phyloP scores from a whole-genome alignment of 2,113 vertebrate species.

The Pseudorhombus dupliciocellatus region DNA sequence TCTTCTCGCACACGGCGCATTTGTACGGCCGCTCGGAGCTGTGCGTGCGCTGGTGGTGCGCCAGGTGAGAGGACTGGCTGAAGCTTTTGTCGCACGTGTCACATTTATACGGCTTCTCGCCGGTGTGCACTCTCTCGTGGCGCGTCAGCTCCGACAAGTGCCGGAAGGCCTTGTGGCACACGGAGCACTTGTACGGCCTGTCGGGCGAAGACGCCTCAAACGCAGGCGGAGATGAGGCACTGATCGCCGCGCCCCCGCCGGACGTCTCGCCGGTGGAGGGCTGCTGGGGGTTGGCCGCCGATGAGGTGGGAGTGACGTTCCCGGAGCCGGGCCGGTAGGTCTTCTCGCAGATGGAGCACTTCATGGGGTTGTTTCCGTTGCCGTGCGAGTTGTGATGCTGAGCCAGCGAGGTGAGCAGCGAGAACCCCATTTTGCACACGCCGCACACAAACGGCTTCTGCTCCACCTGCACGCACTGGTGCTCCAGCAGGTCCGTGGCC shows the following conservation, averaged over 20 bases:
- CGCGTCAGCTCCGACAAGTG: slow-evolving; percentile 94
- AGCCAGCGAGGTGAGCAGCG: slow-evolving; percentile 91
- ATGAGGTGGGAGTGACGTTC: slow-evolving; percentile 67
- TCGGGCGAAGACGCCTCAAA: slow-evolving; percentile 79
- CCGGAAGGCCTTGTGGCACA: slow-evolving; percentile 96
- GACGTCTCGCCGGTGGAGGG: slow-evolving; percentile 79
- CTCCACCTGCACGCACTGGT: slow-evolving; percentile 96
- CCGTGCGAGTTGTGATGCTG: slow-evolving; percentile 94
- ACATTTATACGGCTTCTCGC: slow-evolving; percentile 96
- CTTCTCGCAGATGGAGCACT: slow-evolving; percentile 97
- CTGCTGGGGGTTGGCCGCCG: slow-evolving; percentile 80
- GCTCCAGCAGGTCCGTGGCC: slow-evolving; percentile 94
- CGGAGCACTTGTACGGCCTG: slow-evolving; percentile 93
- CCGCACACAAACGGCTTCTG: slow-evolving; percentile 97
- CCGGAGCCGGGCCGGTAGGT: slow-evolving; percentile 88
- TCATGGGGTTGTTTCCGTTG: slow-evolving; percentile 86
- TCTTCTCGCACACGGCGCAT: slow-evolving; percentile 95
- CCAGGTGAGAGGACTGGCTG: slow-evolving; percentile 95
- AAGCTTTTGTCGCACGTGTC: slow-evolving; percentile 96
- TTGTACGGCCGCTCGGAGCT: slow-evolving; percentile 96
- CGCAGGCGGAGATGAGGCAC: slow-evolving; percentile 76
- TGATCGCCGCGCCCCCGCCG: slow-evolving; percentile 72
- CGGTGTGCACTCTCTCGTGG: slow-evolving; percentile 94
- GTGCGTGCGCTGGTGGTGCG: slow-evolving; percentile 96
- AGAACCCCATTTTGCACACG: slow-evolving; percentile 98